Conservation (phyloP, 2,888 invertebrate genomes). For the Ophion obscuratus region DNA sequence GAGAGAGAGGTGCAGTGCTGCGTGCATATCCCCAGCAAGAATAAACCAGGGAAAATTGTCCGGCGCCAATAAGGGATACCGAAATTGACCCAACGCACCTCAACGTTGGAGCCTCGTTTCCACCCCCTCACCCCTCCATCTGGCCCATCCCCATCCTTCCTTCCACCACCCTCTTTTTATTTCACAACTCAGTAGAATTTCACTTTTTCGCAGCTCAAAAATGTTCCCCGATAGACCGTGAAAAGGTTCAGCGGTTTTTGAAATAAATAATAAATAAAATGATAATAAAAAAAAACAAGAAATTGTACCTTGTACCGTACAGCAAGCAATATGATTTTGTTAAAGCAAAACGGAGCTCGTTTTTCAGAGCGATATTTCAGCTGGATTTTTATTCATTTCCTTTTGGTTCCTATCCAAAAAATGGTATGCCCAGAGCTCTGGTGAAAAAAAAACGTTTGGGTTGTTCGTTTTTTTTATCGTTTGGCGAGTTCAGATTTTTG, state of each 20-base stretch:
- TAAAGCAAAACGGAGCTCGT: background rate
- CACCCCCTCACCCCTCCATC: background rate
- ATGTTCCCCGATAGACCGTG: background rate
- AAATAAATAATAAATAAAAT: background rate
- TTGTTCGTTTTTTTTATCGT: too few species aligned
- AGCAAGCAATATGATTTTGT: conserved; percentile 7
- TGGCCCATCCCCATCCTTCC: background rate
- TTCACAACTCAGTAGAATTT: background rate
- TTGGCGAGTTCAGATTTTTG: too few species aligned
- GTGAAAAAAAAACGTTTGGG: too few species aligned
- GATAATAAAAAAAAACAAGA: background rate
- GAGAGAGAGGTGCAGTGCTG: background rate
- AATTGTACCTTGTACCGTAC: background rate
- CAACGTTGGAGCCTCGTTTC: background rate
- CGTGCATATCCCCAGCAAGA: conserved; percentile 52
- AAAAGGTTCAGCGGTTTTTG: background rate
- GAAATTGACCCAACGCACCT: conserved; percentile 26
- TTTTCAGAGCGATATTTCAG: background rate
- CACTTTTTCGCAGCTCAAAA: background rate
- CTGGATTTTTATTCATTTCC: background rate
- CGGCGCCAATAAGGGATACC: conserved; percentile 24
- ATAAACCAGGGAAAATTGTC: conserved; percentile 37
- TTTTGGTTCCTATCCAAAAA: too few species aligned
- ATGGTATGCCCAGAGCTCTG: too few species aligned
- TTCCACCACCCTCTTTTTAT: conserved; percentile 13